Base-by-base conservation (phyloP, 2,888 invertebrate species). In the Nephrocerus scutellatus region DNA sequence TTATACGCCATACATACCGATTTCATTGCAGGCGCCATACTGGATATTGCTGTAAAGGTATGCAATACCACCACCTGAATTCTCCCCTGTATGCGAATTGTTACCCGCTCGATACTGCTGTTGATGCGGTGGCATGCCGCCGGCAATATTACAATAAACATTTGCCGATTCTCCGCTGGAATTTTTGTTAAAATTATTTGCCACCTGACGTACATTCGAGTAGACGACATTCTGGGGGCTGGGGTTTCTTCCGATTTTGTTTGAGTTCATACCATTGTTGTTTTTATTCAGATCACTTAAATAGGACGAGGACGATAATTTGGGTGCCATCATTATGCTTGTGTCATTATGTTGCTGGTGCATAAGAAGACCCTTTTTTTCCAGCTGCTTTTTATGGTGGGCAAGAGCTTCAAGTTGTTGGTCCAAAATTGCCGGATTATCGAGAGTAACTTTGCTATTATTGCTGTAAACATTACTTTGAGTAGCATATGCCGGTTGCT, bases 351-450 rank as follows among this genome's bases (percentile, higher is more conserved):
- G 15, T 21, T 45, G 30, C 19, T 50, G 39, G 4, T 47, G 41
- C 21, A 54, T 46, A 18, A 63, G 43, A 3, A 59, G 51, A 0
- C 61, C 64, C 21, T 56, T 59, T 22, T 56, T 63, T 46, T 68
- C 65, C 37, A 67, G 46, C 60, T 71, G 59, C 52, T 68, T 56
- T 57, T 73, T 67, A 40, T 66, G 67, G 41, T 67, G 58, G 6
- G 65, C 63, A n/a, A 67, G 46, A 5, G 63, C 65, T 47, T 68
- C 68, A 3, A 67, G 39, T 39, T 67, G 66, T 35, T 67, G 67
- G 22, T 67, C 66, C 15, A 67, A 49, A 28, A 67, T 54, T 7
- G 56, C 62, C 5, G 67, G 65, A 44, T 68, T 68, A 39, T 67
- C 67, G 12, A 67, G 49, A 2, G 65, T 66, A 4, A 60, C 55